Evolutionary conservation across 92 coral and sea anemone species (phyloP), one percentile per base, ranked within the genome.

Genomic region (Heteractis magnifica): DNA sequence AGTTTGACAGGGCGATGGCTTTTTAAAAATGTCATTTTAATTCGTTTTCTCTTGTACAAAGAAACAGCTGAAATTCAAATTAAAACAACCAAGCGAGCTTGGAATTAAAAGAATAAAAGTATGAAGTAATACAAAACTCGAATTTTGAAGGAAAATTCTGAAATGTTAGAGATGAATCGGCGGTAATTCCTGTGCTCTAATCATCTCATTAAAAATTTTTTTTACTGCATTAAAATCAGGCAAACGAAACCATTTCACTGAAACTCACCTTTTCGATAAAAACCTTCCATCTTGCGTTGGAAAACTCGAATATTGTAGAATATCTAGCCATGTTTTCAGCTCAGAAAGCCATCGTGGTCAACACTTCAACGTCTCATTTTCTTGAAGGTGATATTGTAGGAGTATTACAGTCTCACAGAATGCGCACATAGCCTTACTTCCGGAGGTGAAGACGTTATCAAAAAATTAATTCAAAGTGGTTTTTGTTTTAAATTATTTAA

Each of bases 221-320:
- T 34, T 34, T 34, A 34, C 44, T 34, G 44, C 44, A 34, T 34
- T 34, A 72, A 72, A 1, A 13, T 10, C 12, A 10, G 49, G 50
- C 12, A 72, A 48, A 75, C 16, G 4, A 71, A n/a, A 44, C 55
- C 10, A 14, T 10, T 4, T 18, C 34, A 0, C 14, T 5, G 48
- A 19, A 23, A 82, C 86, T 75, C 12, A 85, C 88, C 79, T 85
- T 85, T 8, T 85, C 88, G 76, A 85, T 79, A 60, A 85, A 85
- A 18, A 85, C 88, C 49, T 85, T 85, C 88, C 88, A 85, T 78
- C 88, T 65, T 6, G 76, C 81, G 56, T 77, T 85, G 1, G 88
- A 85, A 50, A 78, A 77, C 18, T 85, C 88, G 49, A 85, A 85
- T 52, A 85, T 85, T n/a, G 81, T 79, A 4, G 88, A 85, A 71